These are phyloP conservation scores for Monomorium pharaonis DNA, from an alignment of 1,140 invertebrate genomes.

Conservation along the genomic window DNA sequence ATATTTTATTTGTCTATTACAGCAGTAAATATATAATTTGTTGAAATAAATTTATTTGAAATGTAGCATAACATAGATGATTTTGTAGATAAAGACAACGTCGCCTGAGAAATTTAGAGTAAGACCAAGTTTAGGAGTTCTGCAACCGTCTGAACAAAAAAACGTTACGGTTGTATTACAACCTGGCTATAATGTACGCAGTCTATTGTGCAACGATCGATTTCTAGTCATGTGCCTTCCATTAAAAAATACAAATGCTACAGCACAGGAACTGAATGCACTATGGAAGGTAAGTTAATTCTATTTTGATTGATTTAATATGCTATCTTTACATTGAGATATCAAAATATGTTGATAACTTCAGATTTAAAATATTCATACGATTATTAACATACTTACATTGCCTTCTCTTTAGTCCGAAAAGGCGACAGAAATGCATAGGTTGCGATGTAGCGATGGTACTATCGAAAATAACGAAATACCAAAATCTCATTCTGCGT, in stretches of 20 bases:
- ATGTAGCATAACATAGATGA: not conserved
- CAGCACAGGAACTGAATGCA: conserved; percentile 84
- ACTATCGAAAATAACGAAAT: conserved; percentile 74
- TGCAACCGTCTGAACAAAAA: conserved; percentile 86
- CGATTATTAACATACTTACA: conserved; percentile 8
- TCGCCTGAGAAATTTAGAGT: conserved; percentile 96
- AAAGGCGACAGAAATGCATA: conserved; percentile 84
- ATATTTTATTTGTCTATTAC: conserved; percentile 1
- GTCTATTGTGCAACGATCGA: conserved; percentile 87
- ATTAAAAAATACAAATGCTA: conserved; percentile 83
- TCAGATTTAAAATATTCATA: conserved; percentile 32
- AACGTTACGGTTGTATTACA: conserved; percentile 86
- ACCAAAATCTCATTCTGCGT: conserved; percentile 65
- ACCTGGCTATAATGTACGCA: conserved; percentile 85
- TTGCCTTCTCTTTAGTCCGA: conserved; percentile 72
- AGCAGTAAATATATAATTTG: conserved; percentile 25
- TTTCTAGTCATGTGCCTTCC: conserved; percentile 90
- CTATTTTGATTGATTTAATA: not conserved
- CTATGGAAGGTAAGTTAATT: conserved; percentile 87
- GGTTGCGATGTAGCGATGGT: conserved; percentile 83
- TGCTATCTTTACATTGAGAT: not conserved
- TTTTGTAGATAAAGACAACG: conserved; percentile 89
- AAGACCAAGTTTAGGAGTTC: conserved; percentile 91
- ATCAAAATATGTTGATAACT: not conserved
- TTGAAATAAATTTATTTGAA: conserved; percentile 5